Conservation (phyloP, 1,140 invertebrate genomes). For the Brachystomella parvula region DNA sequence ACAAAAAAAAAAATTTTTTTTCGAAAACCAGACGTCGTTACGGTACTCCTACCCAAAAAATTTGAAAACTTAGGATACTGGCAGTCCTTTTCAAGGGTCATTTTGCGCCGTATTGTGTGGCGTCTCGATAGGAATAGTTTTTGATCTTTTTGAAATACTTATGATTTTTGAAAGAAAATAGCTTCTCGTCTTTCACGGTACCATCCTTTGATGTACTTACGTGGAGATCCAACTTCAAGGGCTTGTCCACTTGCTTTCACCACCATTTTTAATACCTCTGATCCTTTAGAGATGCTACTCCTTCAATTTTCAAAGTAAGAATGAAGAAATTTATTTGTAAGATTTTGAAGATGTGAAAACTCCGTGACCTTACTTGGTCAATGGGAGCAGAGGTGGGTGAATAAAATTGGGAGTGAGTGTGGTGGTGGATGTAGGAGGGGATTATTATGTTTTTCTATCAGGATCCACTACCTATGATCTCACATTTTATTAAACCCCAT, state of each 20-base stretch:
- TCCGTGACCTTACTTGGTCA: background rate
- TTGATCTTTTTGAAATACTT: no score
- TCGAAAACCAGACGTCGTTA: background rate
- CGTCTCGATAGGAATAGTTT: no score
- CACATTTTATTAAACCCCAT: no score
- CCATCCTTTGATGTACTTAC: background rate
- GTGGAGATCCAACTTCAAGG: background rate
- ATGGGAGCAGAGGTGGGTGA: background rate
- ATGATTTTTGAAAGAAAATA: background rate
- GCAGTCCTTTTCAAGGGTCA: background rate
- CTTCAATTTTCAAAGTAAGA: background rate
- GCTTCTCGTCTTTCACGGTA: no score
- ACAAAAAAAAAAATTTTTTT: background rate
- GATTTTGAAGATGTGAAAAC: no score
- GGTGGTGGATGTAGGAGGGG: no score
- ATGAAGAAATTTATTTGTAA: no score
- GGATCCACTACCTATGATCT: no score
- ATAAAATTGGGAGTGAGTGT: background rate
- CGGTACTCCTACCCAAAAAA: background rate
- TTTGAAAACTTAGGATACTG: background rate
- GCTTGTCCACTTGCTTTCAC: conserved; percentile 12
- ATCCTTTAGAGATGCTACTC: background rate
- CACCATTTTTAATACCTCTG: background rate
- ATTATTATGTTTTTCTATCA: no score
- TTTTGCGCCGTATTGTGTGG: no score